Percentiles rank a stretch among this genome's conserved stretches.
Conservation (phyloP, 2,888 invertebrate species). For the Pachydiplax longipennis region DNA sequence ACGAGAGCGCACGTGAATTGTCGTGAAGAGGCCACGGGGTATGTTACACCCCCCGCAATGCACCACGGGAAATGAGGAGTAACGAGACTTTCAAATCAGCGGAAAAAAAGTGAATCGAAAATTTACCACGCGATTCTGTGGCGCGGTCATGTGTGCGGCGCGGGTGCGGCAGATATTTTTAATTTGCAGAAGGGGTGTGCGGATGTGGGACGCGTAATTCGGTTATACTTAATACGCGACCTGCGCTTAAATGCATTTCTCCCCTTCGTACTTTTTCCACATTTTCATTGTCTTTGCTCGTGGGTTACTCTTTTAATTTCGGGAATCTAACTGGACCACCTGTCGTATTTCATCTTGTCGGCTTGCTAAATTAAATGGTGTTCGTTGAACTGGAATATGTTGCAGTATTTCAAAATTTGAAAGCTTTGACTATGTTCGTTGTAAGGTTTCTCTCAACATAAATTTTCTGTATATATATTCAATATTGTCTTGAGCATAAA, state of each 20-base stretch:
- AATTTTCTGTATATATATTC: no score
- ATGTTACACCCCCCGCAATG: not conserved
- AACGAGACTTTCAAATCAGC: constrained; percentile 20
- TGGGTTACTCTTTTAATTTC: not conserved
- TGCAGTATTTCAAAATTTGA: no score
- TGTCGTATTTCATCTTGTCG: not conserved
- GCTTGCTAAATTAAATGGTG: not conserved
- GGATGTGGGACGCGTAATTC: constrained; percentile 1
- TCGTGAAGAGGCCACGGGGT: not conserved
- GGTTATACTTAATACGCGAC: constrained; percentile 41
- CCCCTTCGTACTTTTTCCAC: not conserved
- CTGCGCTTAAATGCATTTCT: not conserved
- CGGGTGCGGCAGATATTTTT: not conserved
- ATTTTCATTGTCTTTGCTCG: not conserved
- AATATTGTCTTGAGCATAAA: no score
- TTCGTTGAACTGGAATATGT: no score
- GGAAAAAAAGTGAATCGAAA: not conserved
- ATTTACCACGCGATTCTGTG: not conserved
- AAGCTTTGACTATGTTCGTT: no score
- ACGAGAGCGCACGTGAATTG: not conserved
- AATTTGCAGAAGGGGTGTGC: not conserved
- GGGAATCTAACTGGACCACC: not conserved
- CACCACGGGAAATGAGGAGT: not conserved
- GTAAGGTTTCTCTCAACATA: no score
- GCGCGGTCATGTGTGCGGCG: not conserved